Base-by-base conservation (phyloP, 2,113 vertebrate genomes). In the Brienomyrus longianalis region DNA sequence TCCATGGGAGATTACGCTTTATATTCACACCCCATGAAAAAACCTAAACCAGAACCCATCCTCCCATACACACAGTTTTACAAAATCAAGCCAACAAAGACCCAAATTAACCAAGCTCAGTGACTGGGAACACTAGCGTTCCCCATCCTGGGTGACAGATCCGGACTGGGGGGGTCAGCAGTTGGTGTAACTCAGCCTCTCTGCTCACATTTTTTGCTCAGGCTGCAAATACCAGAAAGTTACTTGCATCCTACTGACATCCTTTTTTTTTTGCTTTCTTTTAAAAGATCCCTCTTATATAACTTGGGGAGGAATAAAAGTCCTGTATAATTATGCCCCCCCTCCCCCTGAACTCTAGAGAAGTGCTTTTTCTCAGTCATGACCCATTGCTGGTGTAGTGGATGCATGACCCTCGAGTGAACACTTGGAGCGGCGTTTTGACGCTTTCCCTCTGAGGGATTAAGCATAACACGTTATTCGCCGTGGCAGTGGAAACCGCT, bases 101-200 rank as follows among this genome's bases (percentile, higher is more conserved):
- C 70, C 70, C 70, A 39, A 77, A 35, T 77, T 15, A 77, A 77
- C 10, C 70, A 19, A 17, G 23, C 21, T 8, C 19, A 35, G 54
- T 62, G 10, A 13, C 48, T 83, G 0, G 74, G 56, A 83, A 83
- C 13, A 17, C 87, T 39, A 39, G 74, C 5, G 43, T 59, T 35
- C 66, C n/a, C 8, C 59, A 21, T 59, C 70, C 52, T 83, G 70
- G 27, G 1, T 59, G 35, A 88, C 56, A 15, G 39, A 59, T 45
- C 31, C 6, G 23, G n/a, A 66, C 70, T 23, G 5, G 80, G 7
- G 3, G 66, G 48, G 43, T 15, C 51, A 88, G 21, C 21, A 23
- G 43, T 83, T 87, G 6, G 8, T 52, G 80, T 90, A 19, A 47
- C 80, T 88, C 43, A 90, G 50, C 88, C 70, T 43, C 51, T 27